Conservation (phyloP, 2,888 invertebrate genomes). For the Norana najaformis region DNA sequence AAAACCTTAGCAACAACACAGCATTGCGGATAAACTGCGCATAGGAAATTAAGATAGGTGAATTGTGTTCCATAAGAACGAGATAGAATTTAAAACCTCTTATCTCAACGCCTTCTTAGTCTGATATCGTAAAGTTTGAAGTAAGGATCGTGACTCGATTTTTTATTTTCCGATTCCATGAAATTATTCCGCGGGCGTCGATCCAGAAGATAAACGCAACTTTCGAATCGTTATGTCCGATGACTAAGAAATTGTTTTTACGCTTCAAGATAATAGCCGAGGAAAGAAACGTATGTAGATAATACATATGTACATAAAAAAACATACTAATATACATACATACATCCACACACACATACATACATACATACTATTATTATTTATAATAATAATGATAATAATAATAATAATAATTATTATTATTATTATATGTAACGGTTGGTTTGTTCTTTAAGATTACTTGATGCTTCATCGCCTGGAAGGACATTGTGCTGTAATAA, state of each 20-base stretch:
- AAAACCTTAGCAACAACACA: neutral
- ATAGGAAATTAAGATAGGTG: too few species aligned
- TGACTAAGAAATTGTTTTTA: neutral
- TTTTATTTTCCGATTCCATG: neutral
- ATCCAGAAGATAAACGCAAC: neutral
- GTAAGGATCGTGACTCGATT: neutral
- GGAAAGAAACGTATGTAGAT: neutral
- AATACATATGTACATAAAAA: too few species aligned
- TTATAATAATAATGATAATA: too few species aligned
- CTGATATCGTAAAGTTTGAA: neutral
- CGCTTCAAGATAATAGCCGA: neutral
- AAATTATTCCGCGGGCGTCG: neutral
- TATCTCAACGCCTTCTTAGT: neutral
- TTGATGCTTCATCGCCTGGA: too few species aligned
- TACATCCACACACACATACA: too few species aligned
- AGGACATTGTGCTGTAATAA: too few species aligned
- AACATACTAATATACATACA: neutral
- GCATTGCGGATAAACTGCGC: neutral
- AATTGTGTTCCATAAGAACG: neutral
- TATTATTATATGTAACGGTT: too few species aligned
- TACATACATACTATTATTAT: too few species aligned
- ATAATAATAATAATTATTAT: too few species aligned
- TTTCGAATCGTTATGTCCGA: neutral
- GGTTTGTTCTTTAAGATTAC: too few species aligned
- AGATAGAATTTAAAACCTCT: neutral